These are phyloP conservation scores for Agelaius phoeniceus DNA, from an alignment of 2,113 vertebrate genomes.

Conservation along the genomic window DNA sequence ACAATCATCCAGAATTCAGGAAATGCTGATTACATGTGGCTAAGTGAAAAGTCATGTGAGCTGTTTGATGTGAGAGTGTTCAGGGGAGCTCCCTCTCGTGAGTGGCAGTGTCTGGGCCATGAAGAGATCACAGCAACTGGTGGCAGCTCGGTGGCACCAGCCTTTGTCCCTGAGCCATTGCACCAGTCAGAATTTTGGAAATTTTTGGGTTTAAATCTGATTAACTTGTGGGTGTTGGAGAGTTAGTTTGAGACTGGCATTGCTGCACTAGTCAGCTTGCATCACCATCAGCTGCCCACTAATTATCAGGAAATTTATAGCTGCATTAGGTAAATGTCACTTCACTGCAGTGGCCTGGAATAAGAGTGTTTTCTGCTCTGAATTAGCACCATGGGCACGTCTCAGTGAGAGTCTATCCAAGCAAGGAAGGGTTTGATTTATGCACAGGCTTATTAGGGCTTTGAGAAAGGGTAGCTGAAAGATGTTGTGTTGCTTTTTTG, in stretches of 20 bases:
- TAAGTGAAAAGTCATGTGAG: neutral
- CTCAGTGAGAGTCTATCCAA: conserved; percentile 52
- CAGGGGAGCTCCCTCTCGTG: neutral
- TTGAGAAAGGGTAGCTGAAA: conserved; percentile 44
- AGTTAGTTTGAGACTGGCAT: conserved; percentile 78
- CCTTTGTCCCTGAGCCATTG: conserved; percentile 31
- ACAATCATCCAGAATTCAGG: neutral
- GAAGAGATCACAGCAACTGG: neutral
- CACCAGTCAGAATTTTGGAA: conserved; percentile 2
- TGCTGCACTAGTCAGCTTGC: conserved; percentile 81
- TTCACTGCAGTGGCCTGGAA: conserved; percentile 83
- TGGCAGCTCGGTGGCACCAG: neutral
- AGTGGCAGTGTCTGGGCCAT: neutral
- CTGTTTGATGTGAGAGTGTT: neutral
- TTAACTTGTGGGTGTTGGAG: conserved; percentile 66
- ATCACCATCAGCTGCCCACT: conserved; percentile 88
- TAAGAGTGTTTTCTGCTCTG: conserved; percentile 73
- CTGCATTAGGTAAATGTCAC: conserved; percentile 94
- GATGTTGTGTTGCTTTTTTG: conserved; percentile 34
- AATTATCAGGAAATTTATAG: conserved; percentile 90
- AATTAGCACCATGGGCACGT: conserved; percentile 75
- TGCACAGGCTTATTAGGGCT: conserved; percentile 47
- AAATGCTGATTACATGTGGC: accelerated
- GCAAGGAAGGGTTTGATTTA: conserved; percentile 65
- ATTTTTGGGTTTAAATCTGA: neutral